Percentiles rank a stretch among this genome's conserved stretches.
phyloP scores from a whole-genome alignment of 2,797 vertebrate species.

The Bradypodion pumilum region DNA sequence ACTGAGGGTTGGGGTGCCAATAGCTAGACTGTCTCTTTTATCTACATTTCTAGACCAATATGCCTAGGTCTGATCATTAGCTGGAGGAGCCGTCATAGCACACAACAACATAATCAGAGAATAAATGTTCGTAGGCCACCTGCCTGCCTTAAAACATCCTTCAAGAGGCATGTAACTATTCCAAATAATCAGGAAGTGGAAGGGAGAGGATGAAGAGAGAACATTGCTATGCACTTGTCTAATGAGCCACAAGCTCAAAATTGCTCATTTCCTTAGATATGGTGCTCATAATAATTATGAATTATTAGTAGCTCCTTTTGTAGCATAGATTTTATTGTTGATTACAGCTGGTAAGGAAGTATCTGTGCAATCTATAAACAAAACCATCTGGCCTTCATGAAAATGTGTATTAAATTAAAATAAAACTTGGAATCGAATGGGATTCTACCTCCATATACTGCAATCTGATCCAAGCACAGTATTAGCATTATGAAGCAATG shows the following conservation, averaged over 20 bases:
- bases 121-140: background rate
- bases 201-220: background rate
- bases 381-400: conserved; percentile 29
- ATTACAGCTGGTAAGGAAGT: conserved; percentile 32
- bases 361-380: conserved; percentile 23
- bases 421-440: background rate
- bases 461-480: background rate
- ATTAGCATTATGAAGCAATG: background rate
- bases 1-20: no score
- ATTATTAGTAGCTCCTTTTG: conserved; percentile 35
- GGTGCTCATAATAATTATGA: conserved; percentile 22
- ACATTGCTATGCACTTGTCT: background rate
- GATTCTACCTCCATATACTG: background rate
- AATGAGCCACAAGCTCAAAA: background rate
- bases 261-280: conserved; percentile 18
- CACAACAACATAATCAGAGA: background rate
- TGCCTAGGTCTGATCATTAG: no score
- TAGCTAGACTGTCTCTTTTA: background rate
- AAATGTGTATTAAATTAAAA: conserved; percentile 36
- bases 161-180: background rate
- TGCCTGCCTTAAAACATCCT: background rate
- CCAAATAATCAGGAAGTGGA: background rate
- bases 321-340: conserved; percentile 26
- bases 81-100: no score
- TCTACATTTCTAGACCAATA: no score